Conservation (phyloP, 2,888 invertebrate species). For the Lasioglossum marginatum region DNA sequence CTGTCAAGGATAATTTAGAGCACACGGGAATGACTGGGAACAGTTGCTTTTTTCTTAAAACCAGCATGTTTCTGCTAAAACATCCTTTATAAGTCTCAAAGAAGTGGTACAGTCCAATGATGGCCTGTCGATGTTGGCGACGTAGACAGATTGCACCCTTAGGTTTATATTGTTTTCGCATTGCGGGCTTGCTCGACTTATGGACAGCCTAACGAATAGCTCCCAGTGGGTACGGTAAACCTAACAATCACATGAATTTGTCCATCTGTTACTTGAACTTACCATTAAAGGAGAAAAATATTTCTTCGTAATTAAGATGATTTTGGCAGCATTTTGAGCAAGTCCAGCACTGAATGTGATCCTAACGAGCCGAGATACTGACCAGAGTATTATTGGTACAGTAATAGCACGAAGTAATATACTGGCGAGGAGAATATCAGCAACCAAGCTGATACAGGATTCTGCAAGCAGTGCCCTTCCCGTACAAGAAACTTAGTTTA, state of each 20-base stretch:
- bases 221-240: constrained; percentile 13
- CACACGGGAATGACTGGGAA: background rate
- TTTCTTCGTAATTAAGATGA: background rate
- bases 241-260: background rate
- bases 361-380: background rate
- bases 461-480: constrained; percentile 17
- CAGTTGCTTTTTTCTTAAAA: constrained; percentile 45
- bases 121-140: constrained; percentile 63
- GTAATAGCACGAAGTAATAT: background rate
- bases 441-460: constrained; percentile 14
- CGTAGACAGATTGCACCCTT: constrained; percentile 64
- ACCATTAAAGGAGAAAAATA: background rate
- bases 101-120: constrained; percentile 51
- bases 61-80: constrained; percentile 44
- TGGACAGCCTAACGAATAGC: constrained; percentile 52
- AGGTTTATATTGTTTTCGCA: constrained; percentile 52
- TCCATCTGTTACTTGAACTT: background rate
- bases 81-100: constrained; percentile 52
- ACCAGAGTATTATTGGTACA: background rate
- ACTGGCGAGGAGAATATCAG: background rate
- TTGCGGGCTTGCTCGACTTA: constrained; percentile 55
- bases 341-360: background rate
- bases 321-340: background rate
- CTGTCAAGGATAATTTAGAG: background rate
- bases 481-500: constrained; percentile 42